Conservation (phyloP, 2,888 invertebrate species). For the Aleiodes alternator region DNA sequence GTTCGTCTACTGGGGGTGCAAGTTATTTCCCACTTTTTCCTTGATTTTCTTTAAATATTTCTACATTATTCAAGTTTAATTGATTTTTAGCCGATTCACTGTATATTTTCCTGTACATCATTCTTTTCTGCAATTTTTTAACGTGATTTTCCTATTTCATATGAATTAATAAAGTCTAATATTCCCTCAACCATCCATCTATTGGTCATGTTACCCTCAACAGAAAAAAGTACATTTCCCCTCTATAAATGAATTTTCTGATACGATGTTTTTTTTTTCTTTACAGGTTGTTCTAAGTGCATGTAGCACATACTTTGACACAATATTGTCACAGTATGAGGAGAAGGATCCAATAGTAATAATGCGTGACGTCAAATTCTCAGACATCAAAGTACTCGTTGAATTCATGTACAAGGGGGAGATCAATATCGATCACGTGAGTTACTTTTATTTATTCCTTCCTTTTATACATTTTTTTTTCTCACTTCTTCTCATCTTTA, state of each 20-base stretch:
- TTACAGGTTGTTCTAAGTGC: slow-evolving; percentile 90
- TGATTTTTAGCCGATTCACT: no score
- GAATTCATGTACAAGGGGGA: slow-evolving; percentile 98
- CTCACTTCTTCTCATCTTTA: not conserved
- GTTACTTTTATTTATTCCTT: slow-evolving; percentile 70
- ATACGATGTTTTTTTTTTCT: slow-evolving; percentile 4
- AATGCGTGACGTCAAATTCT: slow-evolving; percentile 93
- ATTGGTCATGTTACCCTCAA: no score
- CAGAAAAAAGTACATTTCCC: not conserved
- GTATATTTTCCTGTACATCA: no score
- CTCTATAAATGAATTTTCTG: slow-evolving; percentile 49
- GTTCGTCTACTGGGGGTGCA: no score
- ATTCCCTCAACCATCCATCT: no score
- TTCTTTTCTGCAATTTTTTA: no score
- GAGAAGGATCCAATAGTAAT: slow-evolving; percentile 89
- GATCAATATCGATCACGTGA: slow-evolving; percentile 95
- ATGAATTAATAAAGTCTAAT: no score
- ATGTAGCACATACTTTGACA: slow-evolving; percentile 94
- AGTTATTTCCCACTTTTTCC: no score
- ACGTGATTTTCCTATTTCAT: no score
- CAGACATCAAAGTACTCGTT: slow-evolving; percentile 91
- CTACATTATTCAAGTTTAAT: no score
- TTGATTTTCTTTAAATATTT: no score
- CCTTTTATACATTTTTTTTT: slow-evolving; percentile 47
- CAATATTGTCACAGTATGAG: slow-evolving; percentile 88